Conservation (phyloP, 2,797 vertebrate genomes). For the Prunella strophiata region DNA sequence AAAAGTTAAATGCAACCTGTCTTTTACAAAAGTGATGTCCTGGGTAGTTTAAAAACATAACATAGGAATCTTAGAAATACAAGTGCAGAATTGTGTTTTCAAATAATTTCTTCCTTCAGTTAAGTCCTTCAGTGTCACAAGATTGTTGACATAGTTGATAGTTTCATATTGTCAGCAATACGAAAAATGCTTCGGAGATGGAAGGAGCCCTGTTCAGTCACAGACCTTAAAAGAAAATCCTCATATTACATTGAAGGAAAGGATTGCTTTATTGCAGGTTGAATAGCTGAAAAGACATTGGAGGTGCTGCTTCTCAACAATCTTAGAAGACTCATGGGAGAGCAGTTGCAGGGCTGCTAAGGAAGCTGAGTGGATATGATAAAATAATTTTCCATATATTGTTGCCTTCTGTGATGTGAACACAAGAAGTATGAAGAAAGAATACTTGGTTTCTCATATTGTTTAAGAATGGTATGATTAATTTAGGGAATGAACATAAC, state of each 20-base stretch:
- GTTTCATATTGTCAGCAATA: not conserved
- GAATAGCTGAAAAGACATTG: not conserved
- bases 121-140: not conserved
- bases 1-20: not conserved
- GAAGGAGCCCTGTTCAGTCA: not conserved
- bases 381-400: not conserved
- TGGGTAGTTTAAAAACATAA: not conserved
- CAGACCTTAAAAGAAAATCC: not conserved
- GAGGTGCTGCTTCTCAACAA: not conserved
- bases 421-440: not conserved
- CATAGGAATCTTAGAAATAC: not conserved
- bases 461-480: not conserved
- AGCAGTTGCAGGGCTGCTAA: not conserved
- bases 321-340: not conserved
- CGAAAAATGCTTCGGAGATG: not conserved
- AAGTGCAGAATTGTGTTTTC: not conserved
- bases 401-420: not conserved
- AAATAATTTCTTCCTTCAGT: not conserved
- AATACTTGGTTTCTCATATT: not conserved
- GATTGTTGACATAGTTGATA: not conserved
- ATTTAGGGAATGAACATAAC: not conserved
- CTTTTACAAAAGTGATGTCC: not conserved
- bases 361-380: not conserved
- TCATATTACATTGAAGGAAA: not conserved
- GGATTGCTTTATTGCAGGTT: not conserved